Base-by-base conservation (phyloP, 2,113 vertebrate species). In the Gopherus evgoodei region DNA sequence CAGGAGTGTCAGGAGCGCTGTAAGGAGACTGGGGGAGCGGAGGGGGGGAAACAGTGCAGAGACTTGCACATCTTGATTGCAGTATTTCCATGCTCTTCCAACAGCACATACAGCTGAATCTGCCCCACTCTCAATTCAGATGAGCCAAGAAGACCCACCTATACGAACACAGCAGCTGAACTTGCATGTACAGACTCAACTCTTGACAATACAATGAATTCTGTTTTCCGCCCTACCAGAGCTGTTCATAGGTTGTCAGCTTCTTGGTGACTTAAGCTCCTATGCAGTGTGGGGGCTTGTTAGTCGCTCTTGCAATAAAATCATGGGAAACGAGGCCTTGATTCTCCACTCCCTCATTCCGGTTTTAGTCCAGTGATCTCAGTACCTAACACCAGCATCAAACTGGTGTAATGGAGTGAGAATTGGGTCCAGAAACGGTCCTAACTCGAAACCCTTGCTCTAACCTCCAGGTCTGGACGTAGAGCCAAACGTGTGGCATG, bases 281-380 rank as follows among this genome's bases (percentile, higher is more conserved):
- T 62, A 5, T 19, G 21, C 27, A 82, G 6, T 29, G 44, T 17
- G 38, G 83, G 25, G 83, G 69, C 4, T 62, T 65, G 14, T 25
- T 3, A 42, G 25, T 2, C 59, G 17, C 5, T 84, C 91, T 81
- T 52, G 44, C 35, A 57, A 19, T 3, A 88, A 89, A 81, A 79
- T 12, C 1, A 0, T 8, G 49, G 38, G 10, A 11, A 38, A 69
- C 10, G 8, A 84, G 8, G 3, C 11, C 50, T 81, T 88, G 49
- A 44, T 65, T 2, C 1, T 11, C 1, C 1, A 17, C 1, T 22
- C 1, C 3, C 14, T 25, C n/a, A 6, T 19, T 12, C 16, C 0
- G 0, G 44, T 52, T 31, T 78, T 11, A 54, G 59, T 21, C 5
- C 6, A 29, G 84, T 47, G 69, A 31, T 13, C 53, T n/a, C 3